Evolutionary conservation across 2,797 vertebrate species (phyloP).

Genomic region (Etheostoma nigrum): DNA sequence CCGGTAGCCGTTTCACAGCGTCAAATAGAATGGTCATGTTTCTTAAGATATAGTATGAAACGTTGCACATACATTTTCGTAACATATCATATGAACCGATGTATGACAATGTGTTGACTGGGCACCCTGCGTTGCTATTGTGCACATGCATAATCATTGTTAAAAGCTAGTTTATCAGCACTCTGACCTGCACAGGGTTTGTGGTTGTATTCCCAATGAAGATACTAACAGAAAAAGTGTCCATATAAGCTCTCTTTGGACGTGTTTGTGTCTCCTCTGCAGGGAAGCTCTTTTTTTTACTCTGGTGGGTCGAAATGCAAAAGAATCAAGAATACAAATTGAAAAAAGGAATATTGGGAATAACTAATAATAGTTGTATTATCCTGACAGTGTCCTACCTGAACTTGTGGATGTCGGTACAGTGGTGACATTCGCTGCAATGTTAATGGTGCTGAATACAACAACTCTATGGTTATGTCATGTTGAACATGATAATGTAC

Average conservation of each 20-base stretch:
- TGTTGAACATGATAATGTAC: slow-evolving; percentile 66
- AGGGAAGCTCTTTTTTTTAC: slow-evolving; percentile 13
- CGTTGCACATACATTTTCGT: too few species aligned
- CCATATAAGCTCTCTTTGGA: slow-evolving; percentile 8
- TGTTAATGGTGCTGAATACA: slow-evolving; percentile 76
- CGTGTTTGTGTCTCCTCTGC: slow-evolving; percentile 3
- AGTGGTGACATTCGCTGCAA: slow-evolving; percentile 45
- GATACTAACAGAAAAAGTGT: neutral
- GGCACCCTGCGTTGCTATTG: neutral
- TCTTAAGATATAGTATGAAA: too few species aligned
- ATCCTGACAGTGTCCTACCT: slow-evolving; percentile 36
- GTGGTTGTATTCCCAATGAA: slow-evolving; percentile 6
- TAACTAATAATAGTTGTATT: slow-evolving; percentile 5
- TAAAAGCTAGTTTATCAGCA: slow-evolving; percentile 18
- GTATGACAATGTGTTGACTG: too few species aligned
- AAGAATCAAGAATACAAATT: slow-evolving; percentile 26
- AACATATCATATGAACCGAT: too few species aligned
- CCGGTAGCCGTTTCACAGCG: too few species aligned
- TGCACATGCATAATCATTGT: neutral
- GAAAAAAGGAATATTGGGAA: neutral
- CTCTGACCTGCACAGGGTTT: slow-evolving; percentile 10
- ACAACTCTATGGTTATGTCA: slow-evolving; percentile 51
- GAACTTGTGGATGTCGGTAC: slow-evolving; percentile 51
- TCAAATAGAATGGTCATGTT: too few species aligned
- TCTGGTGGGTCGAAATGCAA: neutral